Evolutionary conservation across 2,113 vertebrate species (phyloP), one percentile per base, ranked within the genome.

Genomic region (Felis chaus): DNA sequence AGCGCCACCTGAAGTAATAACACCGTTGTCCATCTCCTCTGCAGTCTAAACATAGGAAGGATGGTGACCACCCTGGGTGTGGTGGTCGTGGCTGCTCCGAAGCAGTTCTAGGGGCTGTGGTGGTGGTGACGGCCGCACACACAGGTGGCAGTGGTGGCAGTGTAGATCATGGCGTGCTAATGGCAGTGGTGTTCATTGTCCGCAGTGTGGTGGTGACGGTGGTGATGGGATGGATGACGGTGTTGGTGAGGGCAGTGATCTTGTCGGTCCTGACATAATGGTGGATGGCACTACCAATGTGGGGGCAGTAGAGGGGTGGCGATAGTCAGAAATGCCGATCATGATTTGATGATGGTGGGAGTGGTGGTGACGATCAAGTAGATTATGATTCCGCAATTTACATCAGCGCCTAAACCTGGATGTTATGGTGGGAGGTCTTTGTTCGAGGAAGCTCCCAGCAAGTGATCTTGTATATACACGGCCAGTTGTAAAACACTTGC

Each of bases 111-210:
- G 57, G 57, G 63, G 63, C 63, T 29, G 63, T 12, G 5, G 29
- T 55, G 48, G 16, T 4, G 33, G 23, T 39, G 0, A 48, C 73
- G 65, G n/a, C 76, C 50, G 25, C 74, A 16, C 74, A 65, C 27
- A 48, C 41, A 18, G 74, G 48, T 13, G 45, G 45, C 19, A 1
- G 36, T 50, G 23, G 31, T 50, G 10, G n/a, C 5, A 2, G 1
- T 16, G 1, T 19, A 45, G 23, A 36, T 33, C 33, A 6, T 3
- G 13, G 23, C 9, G 13, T 15, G 0, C 3, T 41, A 27, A 25
- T 45, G 55, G 14, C 13, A 31, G 7, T 31, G 48, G 11, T 12
- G 9, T 27, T 27, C 25, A 18, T 36, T 18, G 45, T 33, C 69
- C 66, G 2, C 1, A 25, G 11, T 15, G 45, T n/a, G 10, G 21